These are phyloP conservation scores for Leptinotarsa undecemlineata DNA, from an alignment of 1,140 invertebrate species.

Conservation along the genomic window DNA sequence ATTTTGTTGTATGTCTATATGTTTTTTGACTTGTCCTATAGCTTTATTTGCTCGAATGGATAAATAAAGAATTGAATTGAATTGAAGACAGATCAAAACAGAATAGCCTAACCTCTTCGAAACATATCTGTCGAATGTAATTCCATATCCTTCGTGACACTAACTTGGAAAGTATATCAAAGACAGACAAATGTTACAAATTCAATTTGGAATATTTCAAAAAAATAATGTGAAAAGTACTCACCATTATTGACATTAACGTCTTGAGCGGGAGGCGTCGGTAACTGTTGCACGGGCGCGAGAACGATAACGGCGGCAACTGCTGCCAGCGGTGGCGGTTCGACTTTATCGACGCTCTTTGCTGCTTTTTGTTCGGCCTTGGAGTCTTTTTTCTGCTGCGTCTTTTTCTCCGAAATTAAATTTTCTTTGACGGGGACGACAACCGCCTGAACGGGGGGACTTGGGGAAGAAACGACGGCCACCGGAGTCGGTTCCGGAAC, in stretches of 20 bases:
- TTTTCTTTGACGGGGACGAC: not conserved
- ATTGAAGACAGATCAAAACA: too few species aligned
- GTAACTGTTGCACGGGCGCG: constrained; percentile 10
- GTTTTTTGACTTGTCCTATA: too few species aligned
- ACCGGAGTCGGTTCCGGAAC: not conserved
- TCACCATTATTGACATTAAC: constrained; percentile 24
- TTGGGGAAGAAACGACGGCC: too few species aligned
- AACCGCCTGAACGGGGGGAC: not conserved
- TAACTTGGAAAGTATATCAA: too few species aligned
- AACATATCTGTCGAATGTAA: too few species aligned
- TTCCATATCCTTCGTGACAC: too few species aligned
- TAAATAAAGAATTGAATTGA: too few species aligned
- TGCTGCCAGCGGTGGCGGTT: not conserved
- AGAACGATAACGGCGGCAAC: not conserved
- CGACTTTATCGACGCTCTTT: not conserved
- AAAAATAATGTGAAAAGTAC: not conserved
- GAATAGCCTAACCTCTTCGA: too few species aligned
- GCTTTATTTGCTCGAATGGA: too few species aligned
- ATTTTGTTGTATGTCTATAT: too few species aligned
- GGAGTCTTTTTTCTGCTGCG: constrained; percentile 33
- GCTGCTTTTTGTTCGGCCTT: constrained; percentile 25
- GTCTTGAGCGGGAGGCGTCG: not conserved
- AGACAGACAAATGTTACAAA: too few species aligned
- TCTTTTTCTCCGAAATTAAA: constrained; percentile 28
- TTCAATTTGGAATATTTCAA: too few species aligned